Conservation (phyloP, 1,140 invertebrate species). For the Frieseomelitta varia region DNA sequence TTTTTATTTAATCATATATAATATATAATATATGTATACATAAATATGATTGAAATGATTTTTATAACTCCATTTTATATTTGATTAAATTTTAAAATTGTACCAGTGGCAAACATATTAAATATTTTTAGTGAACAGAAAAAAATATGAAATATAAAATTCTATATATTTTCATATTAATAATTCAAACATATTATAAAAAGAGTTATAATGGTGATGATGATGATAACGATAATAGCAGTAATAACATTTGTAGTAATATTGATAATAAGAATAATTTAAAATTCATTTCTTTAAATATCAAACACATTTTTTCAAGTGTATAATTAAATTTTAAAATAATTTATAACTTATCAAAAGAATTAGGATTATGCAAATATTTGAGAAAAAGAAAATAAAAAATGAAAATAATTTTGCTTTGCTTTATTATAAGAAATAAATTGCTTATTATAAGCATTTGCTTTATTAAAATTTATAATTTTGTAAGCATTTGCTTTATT, state of each 20-base stretch:
- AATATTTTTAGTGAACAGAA: background rate
- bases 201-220: background rate
- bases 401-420: background rate
- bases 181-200: background rate
- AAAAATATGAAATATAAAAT: slow-evolving; percentile 17
- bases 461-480: background rate
- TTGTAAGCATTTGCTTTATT: background rate
- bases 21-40: slow-evolving; percentile 10
- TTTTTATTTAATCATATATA: slow-evolving; percentile 21
- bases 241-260: background rate
- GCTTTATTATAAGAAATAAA: background rate
- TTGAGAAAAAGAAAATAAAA: background rate
- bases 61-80: slow-evolving; percentile 15
- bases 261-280: background rate
- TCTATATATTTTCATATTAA: slow-evolving; percentile 21
- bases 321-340: background rate
- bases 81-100: background rate
- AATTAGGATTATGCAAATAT: background rate
- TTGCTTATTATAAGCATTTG: no score
- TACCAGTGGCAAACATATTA: background rate
- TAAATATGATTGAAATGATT: background rate
- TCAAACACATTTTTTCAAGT: background rate
- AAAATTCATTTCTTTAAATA: background rate
- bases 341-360: background rate
- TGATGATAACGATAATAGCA: background rate